Evolutionary conservation across 1,140 invertebrate species (phyloP).

Genomic region (Zaprionus nigranus): DNA sequence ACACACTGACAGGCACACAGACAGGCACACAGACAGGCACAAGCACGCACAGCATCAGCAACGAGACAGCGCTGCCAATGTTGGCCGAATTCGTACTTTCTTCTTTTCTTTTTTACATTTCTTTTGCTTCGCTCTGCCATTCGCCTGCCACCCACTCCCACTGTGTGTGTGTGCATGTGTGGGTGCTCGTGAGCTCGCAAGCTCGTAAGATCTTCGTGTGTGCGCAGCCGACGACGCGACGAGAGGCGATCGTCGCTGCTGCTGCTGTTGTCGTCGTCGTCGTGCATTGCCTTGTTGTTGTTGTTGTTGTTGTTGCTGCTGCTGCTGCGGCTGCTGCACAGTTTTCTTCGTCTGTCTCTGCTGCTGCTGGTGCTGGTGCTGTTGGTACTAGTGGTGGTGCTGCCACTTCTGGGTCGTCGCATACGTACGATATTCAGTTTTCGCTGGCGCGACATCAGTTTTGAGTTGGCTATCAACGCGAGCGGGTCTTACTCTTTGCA

Average conservation of each 20-base stretch:
- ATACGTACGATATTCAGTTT: slow-evolving; percentile 75
- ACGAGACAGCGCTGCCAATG: slow-evolving; percentile 32
- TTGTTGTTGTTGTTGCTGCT: slow-evolving; percentile 23
- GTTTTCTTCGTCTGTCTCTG: slow-evolving; percentile 46
- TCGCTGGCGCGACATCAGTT: slow-evolving; percentile 84
- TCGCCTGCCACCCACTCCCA: slow-evolving; percentile 51
- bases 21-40: neutral
- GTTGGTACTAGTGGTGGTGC: slow-evolving; percentile 28
- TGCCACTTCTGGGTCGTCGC: slow-evolving; percentile 56
- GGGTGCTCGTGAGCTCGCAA: slow-evolving; percentile 36
- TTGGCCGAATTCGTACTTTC: slow-evolving; percentile 75
- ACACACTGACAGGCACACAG: slow-evolving; percentile 7
- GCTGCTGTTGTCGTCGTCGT: slow-evolving; percentile 14
- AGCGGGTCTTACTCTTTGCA: slow-evolving; percentile 84
- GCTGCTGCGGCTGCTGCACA: slow-evolving; percentile 40
- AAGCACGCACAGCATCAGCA: slow-evolving; percentile 27
- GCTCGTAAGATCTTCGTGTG: slow-evolving; percentile 44
- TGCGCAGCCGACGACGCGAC: slow-evolving; percentile 23
- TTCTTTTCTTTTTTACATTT: slow-evolving; percentile 47
- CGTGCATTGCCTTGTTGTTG: slow-evolving; percentile 27
- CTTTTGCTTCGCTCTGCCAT: slow-evolving; percentile 45
- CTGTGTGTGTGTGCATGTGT: slow-evolving; percentile 40
- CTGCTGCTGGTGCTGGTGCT: slow-evolving; percentile 6
- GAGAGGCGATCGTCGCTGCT: slow-evolving; percentile 33
- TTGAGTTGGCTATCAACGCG: slow-evolving; percentile 85